Conservation (phyloP, 2,113 vertebrate species). For the Prolemur simus region DNA sequence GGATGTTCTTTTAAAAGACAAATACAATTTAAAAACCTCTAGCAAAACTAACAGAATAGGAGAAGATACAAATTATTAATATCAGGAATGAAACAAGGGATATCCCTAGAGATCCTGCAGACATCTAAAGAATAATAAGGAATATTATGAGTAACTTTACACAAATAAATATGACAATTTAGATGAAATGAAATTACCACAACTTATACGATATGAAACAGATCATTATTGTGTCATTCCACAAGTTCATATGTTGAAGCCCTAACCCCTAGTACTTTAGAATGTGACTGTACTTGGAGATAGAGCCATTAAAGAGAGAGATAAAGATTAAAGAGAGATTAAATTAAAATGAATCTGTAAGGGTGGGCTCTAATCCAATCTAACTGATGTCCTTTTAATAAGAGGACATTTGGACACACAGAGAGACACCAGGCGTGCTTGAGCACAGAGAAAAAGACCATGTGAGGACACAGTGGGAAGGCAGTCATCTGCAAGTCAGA, state of each 20-base stretch:
- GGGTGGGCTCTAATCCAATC: neutral
- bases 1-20: neutral
- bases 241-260: neutral
- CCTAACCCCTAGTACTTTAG: neutral
- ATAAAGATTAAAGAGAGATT: neutral
- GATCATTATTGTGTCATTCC: neutral
- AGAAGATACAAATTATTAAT: neutral
- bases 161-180: neutral
- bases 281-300: neutral
- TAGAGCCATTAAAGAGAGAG: neutral
- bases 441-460: neutral
- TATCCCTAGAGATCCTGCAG: neutral
- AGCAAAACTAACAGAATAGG: neutral
- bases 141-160: neutral
- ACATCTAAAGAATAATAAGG: neutral
- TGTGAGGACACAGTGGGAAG: neutral
- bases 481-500: neutral
- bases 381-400: neutral
- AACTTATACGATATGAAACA: neutral
- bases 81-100: neutral
- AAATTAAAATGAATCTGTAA: neutral
- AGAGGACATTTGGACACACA: neutral
- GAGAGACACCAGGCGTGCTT: neutral
- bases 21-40: neutral
- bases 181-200: neutral